Base-by-base conservation (phyloP, 2,888 invertebrate species). In the Drosophila flavopinicola region DNA sequence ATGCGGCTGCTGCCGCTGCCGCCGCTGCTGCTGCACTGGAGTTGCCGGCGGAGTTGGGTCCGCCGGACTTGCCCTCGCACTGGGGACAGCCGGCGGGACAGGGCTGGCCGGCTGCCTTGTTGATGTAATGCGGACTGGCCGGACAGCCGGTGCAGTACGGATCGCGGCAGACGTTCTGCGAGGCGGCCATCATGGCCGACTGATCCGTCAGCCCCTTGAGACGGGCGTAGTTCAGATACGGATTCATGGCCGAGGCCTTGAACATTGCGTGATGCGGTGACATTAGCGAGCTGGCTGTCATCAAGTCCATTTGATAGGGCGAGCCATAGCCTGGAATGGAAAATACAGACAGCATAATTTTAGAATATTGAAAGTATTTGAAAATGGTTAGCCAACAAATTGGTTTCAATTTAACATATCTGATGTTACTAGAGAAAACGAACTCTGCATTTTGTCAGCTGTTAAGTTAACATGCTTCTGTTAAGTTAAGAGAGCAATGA, bases 91-190 rank as follows among this genome's bases (percentile, higher is more conserved):
- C 97, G 1, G 96, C 96, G 0, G 96, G 96, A 88, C 97, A 97
- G 4, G 93, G 92, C 6, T 93, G 93, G 4, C 93, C 92, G 67
- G 93, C 93, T 1, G 91, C 91, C 24, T 92, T 92, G 53, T 91
- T 91, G 75, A 95, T 92, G 82, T 95, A 92, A 90, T 96, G 96
- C 58, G 96, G 95, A 91, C 95, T 96, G 65, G 97, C 92, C 74
- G 96, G 96, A 90, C 98, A 98, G 51, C 97, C 97, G 0, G 96
- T 96, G 90, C 98, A 98, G 89, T 96, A 97, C 1, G 97, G 97
- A 91, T 98, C 98, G 59, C 97, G 93, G 90, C 98, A 98, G 29
- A 94, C 93, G 23, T 96, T 95, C 7, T 95, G 94, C 51, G 95
- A 89, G 75, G 95, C 90, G 69, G 95, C 90, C 77, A 95, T 90